These are phyloP conservation scores for Cassiopea andromeda DNA, from an alignment of 30 jellyfish, hydroid and myxozoan genomes.

Conservation along the genomic window DNA sequence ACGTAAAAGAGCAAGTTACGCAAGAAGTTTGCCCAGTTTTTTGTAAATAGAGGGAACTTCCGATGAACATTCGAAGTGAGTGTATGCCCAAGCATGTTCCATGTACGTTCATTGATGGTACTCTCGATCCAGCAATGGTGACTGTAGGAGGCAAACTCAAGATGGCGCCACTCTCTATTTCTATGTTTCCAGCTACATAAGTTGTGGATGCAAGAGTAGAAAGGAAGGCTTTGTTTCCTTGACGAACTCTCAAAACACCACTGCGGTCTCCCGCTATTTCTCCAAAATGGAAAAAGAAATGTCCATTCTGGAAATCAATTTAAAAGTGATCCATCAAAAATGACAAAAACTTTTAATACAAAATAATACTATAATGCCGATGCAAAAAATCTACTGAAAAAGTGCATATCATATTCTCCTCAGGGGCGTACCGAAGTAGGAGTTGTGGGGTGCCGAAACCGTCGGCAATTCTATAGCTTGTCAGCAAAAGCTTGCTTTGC, in stretches of 20 bases:
- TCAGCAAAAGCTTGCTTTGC: too few relatives aligned
- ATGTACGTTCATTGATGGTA: slow-evolving; percentile 41
- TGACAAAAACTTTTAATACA: too few relatives aligned
- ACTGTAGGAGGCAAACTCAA: slow-evolving; percentile 50
- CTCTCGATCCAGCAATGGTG: slow-evolving; percentile 65
- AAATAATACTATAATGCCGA: too few relatives aligned
- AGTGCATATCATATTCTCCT: too few relatives aligned
- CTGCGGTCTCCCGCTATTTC: slow-evolving; percentile 63
- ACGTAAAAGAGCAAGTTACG: slow-evolving; percentile 59
- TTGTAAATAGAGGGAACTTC: slow-evolving; percentile 35
- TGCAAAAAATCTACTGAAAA: too few relatives aligned
- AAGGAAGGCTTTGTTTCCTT: slow-evolving; percentile 47
- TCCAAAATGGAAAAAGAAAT: slow-evolving; percentile 34
- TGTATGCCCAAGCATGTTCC: slow-evolving; percentile 61
- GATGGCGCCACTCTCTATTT: slow-evolving; percentile 42
- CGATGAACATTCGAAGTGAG: slow-evolving; percentile 29
- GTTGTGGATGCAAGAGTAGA: slow-evolving; percentile 11
- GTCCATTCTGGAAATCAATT: slow-evolving; percentile 27
- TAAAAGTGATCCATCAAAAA: too few relatives aligned
- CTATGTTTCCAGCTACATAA: slow-evolving; percentile 48
- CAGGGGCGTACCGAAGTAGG: too few relatives aligned
- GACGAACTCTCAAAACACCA: slow-evolving; percentile 51
- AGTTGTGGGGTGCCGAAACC: too few relatives aligned
- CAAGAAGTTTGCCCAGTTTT: slow-evolving; percentile 73
- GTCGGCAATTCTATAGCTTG: too few relatives aligned